These are phyloP conservation scores for Holocentrus rufus DNA, from an alignment of 2,797 vertebrate species.

Conservation along the genomic window DNA sequence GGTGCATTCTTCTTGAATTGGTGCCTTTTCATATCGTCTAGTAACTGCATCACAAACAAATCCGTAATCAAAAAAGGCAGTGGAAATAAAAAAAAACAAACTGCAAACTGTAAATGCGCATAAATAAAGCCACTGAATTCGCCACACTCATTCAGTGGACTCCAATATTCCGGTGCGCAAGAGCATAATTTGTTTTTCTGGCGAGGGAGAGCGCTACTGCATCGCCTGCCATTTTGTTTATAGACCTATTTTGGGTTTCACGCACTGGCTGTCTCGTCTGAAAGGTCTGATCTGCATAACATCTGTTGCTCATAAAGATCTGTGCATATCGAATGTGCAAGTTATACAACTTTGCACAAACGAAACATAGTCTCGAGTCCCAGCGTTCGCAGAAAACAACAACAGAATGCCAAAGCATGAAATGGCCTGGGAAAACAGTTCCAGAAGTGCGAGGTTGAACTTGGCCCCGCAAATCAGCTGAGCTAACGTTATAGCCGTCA, in stretches of 20 bases:
- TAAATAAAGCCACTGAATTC: constrained; percentile 21
- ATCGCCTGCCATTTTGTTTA: constrained; percentile 51
- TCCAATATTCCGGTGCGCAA: too few relatives aligned
- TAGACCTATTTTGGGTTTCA: constrained; percentile 56
- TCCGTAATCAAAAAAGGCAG: not conserved
- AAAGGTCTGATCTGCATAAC: constrained; percentile 71
- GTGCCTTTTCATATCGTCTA: too few relatives aligned
- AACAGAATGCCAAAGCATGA: constrained; percentile 17
- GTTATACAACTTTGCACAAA: not conserved
- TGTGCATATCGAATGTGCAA: constrained; percentile 49
- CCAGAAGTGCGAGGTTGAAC: not conserved
- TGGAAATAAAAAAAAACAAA: constrained; percentile 24
- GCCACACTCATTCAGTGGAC: not conserved
- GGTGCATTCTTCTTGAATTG: constrained; percentile 9
- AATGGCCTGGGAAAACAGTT: not conserved
- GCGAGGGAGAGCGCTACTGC: constrained; percentile 25
- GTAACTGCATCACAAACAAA: constrained; percentile 21
- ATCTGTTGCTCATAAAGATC: constrained; percentile 63
- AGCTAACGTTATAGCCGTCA: not conserved
- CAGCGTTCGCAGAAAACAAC: constrained; percentile 10
- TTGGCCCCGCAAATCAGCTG: constrained; percentile 6
- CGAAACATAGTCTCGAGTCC: not conserved
- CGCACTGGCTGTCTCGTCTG: constrained; percentile 58
- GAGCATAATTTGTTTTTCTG: constrained; percentile 44
- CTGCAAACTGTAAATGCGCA: constrained; percentile 16